A percentile compares a stretch with the other conserved stretches of the same genome.
Evolutionary conservation across 2,797 vertebrate genomes (phyloP).

Genomic region (Mormyrops attenuatus): DNA sequence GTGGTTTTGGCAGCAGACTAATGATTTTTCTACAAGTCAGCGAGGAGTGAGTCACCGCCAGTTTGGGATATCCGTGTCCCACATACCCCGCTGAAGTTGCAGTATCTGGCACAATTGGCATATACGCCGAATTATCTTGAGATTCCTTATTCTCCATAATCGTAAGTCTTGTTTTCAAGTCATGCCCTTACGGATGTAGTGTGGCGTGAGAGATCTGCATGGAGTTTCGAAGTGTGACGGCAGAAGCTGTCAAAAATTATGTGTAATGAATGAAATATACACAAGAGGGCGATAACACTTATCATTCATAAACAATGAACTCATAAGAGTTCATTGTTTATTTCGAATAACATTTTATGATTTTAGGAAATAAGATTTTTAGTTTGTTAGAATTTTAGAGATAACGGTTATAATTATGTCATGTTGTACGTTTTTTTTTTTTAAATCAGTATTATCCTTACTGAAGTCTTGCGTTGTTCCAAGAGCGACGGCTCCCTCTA

Average conservation of each 20-base stretch:
- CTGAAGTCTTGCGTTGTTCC: not conserved
- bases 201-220: not conserved
- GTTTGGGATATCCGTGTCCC: not conserved
- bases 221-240: not conserved
- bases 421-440: not conserved
- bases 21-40: conserved; percentile 30
- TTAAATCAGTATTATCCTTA: not conserved
- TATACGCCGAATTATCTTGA: not conserved
- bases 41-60: conserved; percentile 29
- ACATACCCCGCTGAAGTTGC: not conserved
- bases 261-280: not conserved
- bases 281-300: conserved; percentile 32
- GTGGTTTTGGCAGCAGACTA: conserved; percentile 27
- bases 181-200: not conserved
- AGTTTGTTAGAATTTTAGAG: not conserved
- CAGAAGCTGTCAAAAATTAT: not conserved
- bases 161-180: not conserved
- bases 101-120: not conserved
- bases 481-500: conserved; percentile 19
- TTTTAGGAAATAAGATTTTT: not conserved
- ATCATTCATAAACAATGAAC: not conserved
- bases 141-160: not conserved
- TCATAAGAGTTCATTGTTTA: not conserved
- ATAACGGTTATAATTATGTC: not conserved
- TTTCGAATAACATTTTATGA: not conserved